phyloP scores from a whole-genome alignment of 2,888 invertebrate genomes.

The Chalcosyrphus nemorum region DNA sequence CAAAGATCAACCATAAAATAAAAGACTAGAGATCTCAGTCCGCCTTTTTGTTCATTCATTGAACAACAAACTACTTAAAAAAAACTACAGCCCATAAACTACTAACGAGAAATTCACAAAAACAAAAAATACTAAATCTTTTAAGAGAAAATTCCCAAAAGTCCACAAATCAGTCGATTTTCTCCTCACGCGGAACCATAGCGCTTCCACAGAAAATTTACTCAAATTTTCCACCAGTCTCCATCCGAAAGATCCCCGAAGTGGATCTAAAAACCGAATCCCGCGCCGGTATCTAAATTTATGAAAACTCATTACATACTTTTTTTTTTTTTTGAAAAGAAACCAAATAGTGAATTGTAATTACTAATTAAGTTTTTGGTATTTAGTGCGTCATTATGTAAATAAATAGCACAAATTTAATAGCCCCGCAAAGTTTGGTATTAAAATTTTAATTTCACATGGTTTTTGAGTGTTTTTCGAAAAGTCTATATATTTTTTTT shows the following conservation, averaged over 20 bases:
- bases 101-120: conserved; percentile 18
- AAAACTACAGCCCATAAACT: background rate
- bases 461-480: conserved; percentile 3
- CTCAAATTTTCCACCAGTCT: conserved; percentile 48
- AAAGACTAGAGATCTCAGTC: no score
- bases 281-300: background rate
- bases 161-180: conserved; percentile 14
- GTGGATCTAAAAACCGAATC: conserved; percentile 28
- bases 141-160: conserved; percentile 47
- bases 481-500: background rate
- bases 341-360: background rate
- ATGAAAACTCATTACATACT: background rate
- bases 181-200: conserved; percentile 28
- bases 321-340: background rate
- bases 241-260: conserved; percentile 46
- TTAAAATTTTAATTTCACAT: background rate
- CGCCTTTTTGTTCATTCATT: no score
- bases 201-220: conserved; percentile 20
- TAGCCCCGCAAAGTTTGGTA: background rate
- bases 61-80: no score
- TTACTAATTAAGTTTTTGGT: background rate
- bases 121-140: background rate
- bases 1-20: no score
- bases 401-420: background rate
- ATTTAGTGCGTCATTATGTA: background rate